A percentile compares a stretch with the other conserved stretches of the same genome.
These are phyloP conservation scores for Tupaia tana DNA, from an alignment of 2,113 vertebrate genomes.

Conservation along the genomic window DNA sequence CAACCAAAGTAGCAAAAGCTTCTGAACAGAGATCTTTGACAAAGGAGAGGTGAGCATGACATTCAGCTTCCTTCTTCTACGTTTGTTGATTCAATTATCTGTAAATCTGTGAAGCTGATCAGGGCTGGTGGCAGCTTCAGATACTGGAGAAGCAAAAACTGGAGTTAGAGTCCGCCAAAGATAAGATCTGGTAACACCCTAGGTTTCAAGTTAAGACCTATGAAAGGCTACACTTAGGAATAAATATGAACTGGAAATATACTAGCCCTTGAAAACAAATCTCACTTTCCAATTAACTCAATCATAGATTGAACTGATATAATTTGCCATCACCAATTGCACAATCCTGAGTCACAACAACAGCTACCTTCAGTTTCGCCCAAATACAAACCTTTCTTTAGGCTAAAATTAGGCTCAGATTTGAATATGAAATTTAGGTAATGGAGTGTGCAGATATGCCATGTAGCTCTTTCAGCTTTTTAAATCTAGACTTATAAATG, in stretches of 20 bases:
- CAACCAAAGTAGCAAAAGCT: neutral
- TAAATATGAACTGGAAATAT: neutral
- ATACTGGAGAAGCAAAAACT: neutral
- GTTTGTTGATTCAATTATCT: neutral
- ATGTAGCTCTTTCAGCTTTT: neutral
- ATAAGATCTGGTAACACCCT: neutral
- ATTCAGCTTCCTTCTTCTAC: neutral
- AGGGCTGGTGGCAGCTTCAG: neutral
- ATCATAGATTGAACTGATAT: neutral
- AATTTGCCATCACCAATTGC: neutral
- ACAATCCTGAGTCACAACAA: neutral
- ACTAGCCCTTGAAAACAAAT: neutral
- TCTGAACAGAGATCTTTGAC: conserved; percentile 3
- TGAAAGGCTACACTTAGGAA: neutral
- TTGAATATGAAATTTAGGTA: neutral
- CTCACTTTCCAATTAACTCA: neutral
- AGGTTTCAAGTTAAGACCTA: neutral
- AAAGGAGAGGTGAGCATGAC: neutral
- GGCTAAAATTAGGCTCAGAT: neutral
- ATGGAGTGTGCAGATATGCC: neutral
- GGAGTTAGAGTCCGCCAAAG: neutral
- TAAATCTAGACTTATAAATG: neutral
- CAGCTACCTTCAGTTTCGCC: neutral
- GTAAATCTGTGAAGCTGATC: neutral
- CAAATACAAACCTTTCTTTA: neutral